These are phyloP conservation scores for Fissipunctia ypsillon DNA, from an alignment of 2,888 invertebrate species.

Conservation along the genomic window DNA sequence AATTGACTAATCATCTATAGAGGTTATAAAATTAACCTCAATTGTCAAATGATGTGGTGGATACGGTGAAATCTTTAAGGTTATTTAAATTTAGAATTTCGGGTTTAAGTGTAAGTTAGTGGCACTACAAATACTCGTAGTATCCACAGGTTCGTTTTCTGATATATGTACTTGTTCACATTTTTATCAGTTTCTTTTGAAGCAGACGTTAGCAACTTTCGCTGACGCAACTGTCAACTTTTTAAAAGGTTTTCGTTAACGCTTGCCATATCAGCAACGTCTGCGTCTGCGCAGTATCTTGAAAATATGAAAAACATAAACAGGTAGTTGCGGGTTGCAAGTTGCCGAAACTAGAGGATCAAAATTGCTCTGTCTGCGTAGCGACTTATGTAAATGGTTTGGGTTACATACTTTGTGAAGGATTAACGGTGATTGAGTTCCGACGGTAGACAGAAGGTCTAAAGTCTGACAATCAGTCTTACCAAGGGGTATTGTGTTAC, in stretches of 20 bases:
- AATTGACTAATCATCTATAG: no score
- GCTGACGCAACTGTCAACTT: not conserved
- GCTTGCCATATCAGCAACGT: not conserved
- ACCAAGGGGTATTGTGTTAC: not conserved
- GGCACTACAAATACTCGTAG: no score
- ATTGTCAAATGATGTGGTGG: no score
- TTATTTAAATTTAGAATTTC: no score
- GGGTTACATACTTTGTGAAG: not conserved
- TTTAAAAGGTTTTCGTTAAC: not conserved
- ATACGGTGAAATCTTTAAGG: no score
- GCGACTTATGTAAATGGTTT: not conserved
- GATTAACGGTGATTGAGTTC: no score
- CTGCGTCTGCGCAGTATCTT: not conserved
- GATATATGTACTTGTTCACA: no score
- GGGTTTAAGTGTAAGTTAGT: no score
- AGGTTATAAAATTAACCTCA: no score
- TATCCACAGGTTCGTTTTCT: no score
- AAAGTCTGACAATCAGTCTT: not conserved
- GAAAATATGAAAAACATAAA: no score
- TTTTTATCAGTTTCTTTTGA: no score
- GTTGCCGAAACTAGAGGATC: not conserved
- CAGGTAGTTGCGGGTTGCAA: not conserved
- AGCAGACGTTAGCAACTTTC: not conserved
- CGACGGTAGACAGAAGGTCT: not conserved
- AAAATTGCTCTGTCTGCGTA: not conserved